Evolutionary conservation across 2,888 invertebrate species (phyloP), one percentile per base, ranked within the genome.

Genomic region (Nomada fabriciana): DNA sequence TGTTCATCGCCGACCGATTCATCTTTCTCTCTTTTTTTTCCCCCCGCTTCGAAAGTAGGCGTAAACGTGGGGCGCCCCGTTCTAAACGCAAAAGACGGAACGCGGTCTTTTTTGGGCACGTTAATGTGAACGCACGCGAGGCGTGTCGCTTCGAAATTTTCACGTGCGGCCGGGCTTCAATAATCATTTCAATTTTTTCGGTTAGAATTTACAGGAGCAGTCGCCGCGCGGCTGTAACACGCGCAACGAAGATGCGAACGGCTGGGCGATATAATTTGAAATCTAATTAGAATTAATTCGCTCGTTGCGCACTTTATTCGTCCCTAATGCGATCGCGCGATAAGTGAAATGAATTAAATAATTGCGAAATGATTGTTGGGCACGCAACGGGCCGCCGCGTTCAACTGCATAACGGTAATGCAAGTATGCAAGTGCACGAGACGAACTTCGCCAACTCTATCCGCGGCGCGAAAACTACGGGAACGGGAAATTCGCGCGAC

Each of bases 311-410:
- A 82, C 67, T 74, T 77, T 82, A 77, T 74, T 50, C 71, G 63
- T 63, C 63, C 36, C 77, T 68, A 74, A 83, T 82, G 74, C 67
- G 82, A 67, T 23, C 67, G 52, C 63, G 25, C 65, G 82, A 83
- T 83, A 83, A 74, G 65, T 53, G 63, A 60, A 74, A 77, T 68
- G 73, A 71, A 74, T 82, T 71, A 74, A 36, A 36, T 36, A 36
- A 36, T 36, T 77, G 73, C 67, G 70, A 77, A 83, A 83, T 63
- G 83, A 82, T 83, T 82, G 82, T 77, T 77, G 25, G 82, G 53
- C 83, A 77, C 63, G 77, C 82, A 71, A 82, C 67, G 77, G 65
- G 73, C 73, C 61, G 59, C 71, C 81, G 52, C 68, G 69, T 76
- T 42, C 69, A 25, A 43, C 71, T 53, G 67, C 61, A 20, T 83